A percentile compares a stretch with the other conserved stretches of the same genome.
Evolutionary conservation across 2,888 invertebrate genomes (phyloP).

Genomic region (Urechis unicinctus): DNA sequence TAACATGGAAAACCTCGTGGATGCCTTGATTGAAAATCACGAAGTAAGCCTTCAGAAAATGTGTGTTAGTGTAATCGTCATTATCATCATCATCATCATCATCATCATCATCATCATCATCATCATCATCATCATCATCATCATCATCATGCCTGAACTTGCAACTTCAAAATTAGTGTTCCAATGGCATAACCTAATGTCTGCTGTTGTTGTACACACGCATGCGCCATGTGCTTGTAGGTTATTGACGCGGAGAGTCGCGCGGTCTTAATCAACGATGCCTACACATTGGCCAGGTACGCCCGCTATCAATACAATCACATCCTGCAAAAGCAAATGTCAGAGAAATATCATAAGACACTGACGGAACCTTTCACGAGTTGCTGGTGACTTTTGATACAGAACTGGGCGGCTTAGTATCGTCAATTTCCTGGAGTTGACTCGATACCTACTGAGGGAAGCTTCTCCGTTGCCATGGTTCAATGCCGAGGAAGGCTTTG

Average conservation of each 20-base stretch:
- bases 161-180: too few species aligned
- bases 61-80: too few species aligned
- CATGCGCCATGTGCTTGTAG: too few species aligned
- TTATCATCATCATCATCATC: not conserved
- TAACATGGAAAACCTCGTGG: not conserved
- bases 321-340: too few species aligned
- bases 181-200: too few species aligned
- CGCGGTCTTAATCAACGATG: not conserved
- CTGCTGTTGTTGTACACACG: too few species aligned
- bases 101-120: not conserved
- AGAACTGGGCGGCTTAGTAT: not conserved
- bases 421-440: not conserved
- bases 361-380: too few species aligned
- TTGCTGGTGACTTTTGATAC: too few species aligned
- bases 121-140: not conserved
- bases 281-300: not conserved
- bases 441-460: not conserved
- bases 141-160: not conserved
- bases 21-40: not conserved
- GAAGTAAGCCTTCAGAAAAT: not conserved
- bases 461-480: too few species aligned
- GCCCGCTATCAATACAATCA: too few species aligned
- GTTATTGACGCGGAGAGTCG: not conserved
- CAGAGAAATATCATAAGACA: too few species aligned
- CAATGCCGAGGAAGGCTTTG: too few species aligned